These are phyloP conservation scores for Himalopsyche anomala DNA, from an alignment of 2,888 invertebrate genomes.

Conservation along the genomic window DNA sequence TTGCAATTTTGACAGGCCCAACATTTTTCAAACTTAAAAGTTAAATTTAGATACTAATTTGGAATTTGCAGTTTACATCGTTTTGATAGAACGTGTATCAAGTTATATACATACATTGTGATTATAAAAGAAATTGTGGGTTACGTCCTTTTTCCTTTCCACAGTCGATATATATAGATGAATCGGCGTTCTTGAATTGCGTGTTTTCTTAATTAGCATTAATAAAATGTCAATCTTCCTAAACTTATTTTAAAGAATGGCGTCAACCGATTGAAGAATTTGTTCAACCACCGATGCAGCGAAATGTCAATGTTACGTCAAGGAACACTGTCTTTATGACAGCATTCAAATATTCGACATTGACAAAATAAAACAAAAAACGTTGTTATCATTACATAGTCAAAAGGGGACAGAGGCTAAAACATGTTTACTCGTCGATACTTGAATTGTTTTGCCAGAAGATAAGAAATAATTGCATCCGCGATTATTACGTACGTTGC, in stretches of 20 bases:
- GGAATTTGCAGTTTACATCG: no score
- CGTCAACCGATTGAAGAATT: background rate
- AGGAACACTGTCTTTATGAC: background rate
- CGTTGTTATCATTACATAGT: background rate
- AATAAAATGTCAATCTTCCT: background rate
- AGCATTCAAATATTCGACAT: background rate
- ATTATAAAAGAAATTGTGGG: no score
- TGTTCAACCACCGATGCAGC: background rate
- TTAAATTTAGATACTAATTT: no score
- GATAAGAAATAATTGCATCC: background rate
- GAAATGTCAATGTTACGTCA: constrained; percentile 20
- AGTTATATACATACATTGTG: no score
- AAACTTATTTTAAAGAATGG: background rate
- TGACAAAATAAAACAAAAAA: background rate
- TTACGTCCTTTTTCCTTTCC: no score
- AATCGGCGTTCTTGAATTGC: no score
- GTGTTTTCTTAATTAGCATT: background rate
- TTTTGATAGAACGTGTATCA: no score
- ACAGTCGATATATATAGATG: no score
- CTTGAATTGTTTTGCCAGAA: background rate
- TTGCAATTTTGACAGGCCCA: no score
- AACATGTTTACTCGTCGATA: background rate
- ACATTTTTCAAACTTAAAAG: no score
- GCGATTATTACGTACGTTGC: background rate
- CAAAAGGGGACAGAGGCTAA: no score